phyloP scores from a whole-genome alignment of 2,797 vertebrate species.

The Bradypodion pumilum region DNA sequence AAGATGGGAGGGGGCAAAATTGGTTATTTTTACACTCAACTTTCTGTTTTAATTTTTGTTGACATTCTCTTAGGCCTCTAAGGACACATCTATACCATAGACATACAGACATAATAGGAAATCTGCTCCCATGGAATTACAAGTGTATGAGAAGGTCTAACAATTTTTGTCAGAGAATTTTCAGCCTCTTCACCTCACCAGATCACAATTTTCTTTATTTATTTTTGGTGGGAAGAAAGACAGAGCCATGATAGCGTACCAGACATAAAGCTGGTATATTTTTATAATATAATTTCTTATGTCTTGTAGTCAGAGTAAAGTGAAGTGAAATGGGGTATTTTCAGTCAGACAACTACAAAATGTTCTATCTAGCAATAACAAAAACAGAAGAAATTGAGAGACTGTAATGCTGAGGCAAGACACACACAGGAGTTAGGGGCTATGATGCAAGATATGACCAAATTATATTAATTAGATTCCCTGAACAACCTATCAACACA shows the following conservation, averaged over 20 bases:
- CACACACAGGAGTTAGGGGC: too few relatives aligned
- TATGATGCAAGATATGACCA: too few relatives aligned
- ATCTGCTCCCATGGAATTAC: neutral
- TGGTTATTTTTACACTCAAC: conserved; percentile 22
- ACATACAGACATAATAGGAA: neutral
- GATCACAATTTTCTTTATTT: neutral
- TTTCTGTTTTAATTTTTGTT: conserved; percentile 11
- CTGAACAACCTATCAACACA: too few relatives aligned
- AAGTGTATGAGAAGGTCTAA: too few relatives aligned
- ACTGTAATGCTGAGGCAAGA: too few relatives aligned
- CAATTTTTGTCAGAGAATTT: neutral
- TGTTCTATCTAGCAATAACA: too few relatives aligned
- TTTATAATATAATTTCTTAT: neutral
- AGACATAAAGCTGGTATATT: neutral
- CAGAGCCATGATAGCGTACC: neutral
- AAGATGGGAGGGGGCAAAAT: neutral
- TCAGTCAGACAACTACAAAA: too few relatives aligned
- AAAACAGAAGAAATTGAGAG: too few relatives aligned
- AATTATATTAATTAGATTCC: too few relatives aligned
- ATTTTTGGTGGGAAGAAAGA: too few relatives aligned
- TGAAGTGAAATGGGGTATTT: too few relatives aligned
- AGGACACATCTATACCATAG: neutral
- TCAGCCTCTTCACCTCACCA: neutral
- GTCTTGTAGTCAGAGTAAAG: too few relatives aligned
- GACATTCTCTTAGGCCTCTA: neutral